Conservation (phyloP, 2,888 invertebrate genomes). For the Alloscopus bannaensis region DNA sequence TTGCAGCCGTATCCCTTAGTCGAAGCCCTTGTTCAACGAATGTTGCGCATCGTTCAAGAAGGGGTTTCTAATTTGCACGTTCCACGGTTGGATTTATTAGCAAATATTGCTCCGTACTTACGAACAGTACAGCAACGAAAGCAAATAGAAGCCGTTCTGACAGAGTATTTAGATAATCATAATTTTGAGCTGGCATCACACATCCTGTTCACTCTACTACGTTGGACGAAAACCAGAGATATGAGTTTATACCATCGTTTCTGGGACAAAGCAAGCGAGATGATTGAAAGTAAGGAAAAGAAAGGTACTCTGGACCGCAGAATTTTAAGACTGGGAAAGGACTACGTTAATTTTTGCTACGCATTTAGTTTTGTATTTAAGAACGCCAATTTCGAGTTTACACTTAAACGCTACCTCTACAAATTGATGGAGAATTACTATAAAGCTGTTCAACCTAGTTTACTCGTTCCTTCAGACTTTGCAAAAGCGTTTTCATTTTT, state of each 20-base stretch:
- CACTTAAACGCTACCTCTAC: constrained; percentile 47
- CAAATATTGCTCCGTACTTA: constrained; percentile 54
- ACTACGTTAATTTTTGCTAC: constrained; percentile 63
- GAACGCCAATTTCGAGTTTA: constrained; percentile 51
- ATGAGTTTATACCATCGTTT: constrained; percentile 49
- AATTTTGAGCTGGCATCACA: constrained; percentile 43
- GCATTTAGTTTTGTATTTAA: constrained; percentile 45
- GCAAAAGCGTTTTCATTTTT: constrained; percentile 49
- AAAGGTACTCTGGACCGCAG: constrained; percentile 28
- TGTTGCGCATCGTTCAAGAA: constrained; percentile 62
- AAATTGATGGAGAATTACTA: constrained; percentile 53
- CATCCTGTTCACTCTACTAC: constrained; percentile 53
- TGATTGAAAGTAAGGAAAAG: constrained; percentile 6
- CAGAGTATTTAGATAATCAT: constrained; percentile 51
- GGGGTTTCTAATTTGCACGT: constrained; percentile 27
- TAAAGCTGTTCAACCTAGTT: constrained; percentile 19
- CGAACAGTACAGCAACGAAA: constrained; percentile 50
- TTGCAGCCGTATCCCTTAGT: constrained; percentile 61
- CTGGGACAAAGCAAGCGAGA: constrained; percentile 60
- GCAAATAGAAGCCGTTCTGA: constrained; percentile 40
- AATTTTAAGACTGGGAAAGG: constrained; percentile 51
- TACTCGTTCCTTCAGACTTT: constrained; percentile 55
- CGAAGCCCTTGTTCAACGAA: constrained; percentile 55
- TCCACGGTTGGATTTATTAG: constrained; percentile 63
- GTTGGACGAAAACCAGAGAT: constrained; percentile 51